phyloP scores from a whole-genome alignment of 2,113 vertebrate genomes.

The Coturnix japonica region DNA sequence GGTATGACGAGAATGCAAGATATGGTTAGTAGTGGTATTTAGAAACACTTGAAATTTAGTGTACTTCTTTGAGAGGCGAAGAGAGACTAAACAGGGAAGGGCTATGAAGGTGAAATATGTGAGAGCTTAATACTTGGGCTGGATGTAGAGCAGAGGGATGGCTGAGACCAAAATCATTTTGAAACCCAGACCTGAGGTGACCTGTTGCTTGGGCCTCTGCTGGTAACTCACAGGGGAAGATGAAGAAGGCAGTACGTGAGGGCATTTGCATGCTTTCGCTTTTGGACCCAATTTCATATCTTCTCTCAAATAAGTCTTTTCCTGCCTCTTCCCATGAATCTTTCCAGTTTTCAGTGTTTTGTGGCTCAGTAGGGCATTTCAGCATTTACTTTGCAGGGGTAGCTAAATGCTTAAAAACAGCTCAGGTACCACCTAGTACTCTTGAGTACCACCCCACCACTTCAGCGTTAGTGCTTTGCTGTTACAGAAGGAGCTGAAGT shows the following conservation, averaged over 20 bases:
- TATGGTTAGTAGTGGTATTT: neutral
- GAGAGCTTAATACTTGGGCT: neutral
- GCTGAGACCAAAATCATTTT: neutral
- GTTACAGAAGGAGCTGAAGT: neutral
- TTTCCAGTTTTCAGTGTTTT: neutral
- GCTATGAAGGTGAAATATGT: neutral
- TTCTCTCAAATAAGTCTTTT: neutral
- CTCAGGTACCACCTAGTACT: no score
- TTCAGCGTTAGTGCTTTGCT: neutral
- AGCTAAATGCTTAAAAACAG: neutral
- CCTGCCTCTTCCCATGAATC: neutral
- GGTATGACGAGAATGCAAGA: neutral
- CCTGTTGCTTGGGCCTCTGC: neutral
- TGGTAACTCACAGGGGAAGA: neutral
- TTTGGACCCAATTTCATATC: neutral
- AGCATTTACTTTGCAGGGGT: neutral
- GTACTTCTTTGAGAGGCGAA: neutral
- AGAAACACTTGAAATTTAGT: neutral
- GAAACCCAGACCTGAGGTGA: neutral
- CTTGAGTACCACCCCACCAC: neutral
- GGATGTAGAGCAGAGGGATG: neutral
- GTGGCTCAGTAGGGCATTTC: neutral
- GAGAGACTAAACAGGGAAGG: neutral
- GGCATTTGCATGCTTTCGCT: neutral
- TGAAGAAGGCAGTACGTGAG: neutral